Percentiles rank a stretch among this genome's conserved stretches.
phyloP scores from a whole-genome alignment of 2,113 vertebrate genomes.

The Gnathochromis pfefferi region DNA sequence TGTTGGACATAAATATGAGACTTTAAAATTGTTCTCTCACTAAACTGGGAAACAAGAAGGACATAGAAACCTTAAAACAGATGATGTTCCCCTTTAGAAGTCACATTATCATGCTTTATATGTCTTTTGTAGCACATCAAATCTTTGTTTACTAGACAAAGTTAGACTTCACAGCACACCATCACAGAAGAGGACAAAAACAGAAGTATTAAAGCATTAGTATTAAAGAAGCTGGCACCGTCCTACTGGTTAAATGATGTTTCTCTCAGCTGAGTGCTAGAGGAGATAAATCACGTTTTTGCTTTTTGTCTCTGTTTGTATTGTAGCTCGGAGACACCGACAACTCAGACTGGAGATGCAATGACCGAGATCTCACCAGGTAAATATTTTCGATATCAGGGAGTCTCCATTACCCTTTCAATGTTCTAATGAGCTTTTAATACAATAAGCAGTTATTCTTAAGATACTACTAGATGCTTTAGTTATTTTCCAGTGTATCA shows the following conservation, averaged over 20 bases:
- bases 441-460: neutral
- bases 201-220: neutral
- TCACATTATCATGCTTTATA: neutral
- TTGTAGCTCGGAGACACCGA: slow-evolving; percentile 1
- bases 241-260: neutral
- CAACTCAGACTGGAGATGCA: neutral
- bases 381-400: neutral
- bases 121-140: neutral
- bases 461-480: neutral
- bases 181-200: neutral
- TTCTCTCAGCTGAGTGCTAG: neutral
- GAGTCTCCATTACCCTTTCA: neutral
- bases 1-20: neutral
- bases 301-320: neutral
- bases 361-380: neutral
- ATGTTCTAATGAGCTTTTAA: neutral
- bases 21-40: neutral
- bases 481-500: neutral
- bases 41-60: neutral
- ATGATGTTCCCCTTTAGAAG: neutral
- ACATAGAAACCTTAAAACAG: neutral
- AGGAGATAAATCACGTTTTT: neutral
- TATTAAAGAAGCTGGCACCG: neutral
- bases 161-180: neutral
- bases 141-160: neutral